Conservation (phyloP, 2,888 invertebrate species). For the Sminthurides aquaticus region DNA sequence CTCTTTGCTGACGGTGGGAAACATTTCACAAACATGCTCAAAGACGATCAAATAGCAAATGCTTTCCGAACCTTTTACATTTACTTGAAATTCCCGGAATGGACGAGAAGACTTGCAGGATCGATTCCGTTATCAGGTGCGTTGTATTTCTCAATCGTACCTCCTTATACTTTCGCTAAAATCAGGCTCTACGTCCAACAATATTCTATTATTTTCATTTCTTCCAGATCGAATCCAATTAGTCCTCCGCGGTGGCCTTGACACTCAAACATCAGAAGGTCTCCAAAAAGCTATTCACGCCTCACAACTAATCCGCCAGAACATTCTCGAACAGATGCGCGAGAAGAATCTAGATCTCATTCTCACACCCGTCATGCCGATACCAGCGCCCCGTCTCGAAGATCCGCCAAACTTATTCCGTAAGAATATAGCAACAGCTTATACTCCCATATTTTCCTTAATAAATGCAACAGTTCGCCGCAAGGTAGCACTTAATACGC, state of each 20-base stretch:
- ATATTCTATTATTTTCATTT: no score
- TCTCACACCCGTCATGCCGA: constrained; percentile 28
- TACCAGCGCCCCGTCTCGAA: constrained; percentile 24
- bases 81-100: constrained; percentile 11
- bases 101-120: constrained; percentile 9
- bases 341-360: constrained; percentile 27
- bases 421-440: no score
- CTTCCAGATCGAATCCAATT: constrained; percentile 17
- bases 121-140: constrained; percentile 5
- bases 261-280: constrained; percentile 26
- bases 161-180: no score
- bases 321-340: constrained; percentile 28
- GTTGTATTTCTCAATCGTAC: constrained; percentile 2
- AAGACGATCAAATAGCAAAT: constrained; percentile 22
- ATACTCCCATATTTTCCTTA: no score
- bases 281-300: constrained; percentile 33
- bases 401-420: constrained; percentile 20
- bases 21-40: constrained; percentile 29
- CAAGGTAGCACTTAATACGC: no score
- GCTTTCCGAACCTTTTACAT: constrained; percentile 11
- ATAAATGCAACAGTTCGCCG: no score
- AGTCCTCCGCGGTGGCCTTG: constrained; percentile 31
- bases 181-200: no score
- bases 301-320: constrained; percentile 8
- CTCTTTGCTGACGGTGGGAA: constrained; percentile 30